phyloP scores from a whole-genome alignment of 2,888 invertebrate species.

The Heteromurus nitidus region DNA sequence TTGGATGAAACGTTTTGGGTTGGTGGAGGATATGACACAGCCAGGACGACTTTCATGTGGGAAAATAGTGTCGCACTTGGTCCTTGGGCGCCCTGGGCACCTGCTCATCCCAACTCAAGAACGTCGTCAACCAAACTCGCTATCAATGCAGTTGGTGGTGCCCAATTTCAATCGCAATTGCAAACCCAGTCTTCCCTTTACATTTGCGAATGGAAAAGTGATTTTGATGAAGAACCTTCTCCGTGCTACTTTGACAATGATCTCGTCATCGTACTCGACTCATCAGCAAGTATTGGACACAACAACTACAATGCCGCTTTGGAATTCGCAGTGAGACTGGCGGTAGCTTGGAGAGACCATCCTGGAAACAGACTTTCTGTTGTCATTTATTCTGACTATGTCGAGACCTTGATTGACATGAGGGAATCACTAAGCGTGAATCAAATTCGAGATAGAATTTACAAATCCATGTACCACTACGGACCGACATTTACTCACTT shows the following conservation, averaged over 20 bases:
- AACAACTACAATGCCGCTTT: conserved; percentile 20
- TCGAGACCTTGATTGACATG: background rate
- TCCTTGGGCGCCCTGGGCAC: conserved; percentile 16
- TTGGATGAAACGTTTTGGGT: conserved; percentile 24
- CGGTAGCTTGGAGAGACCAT: conserved; percentile 27
- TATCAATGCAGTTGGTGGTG: background rate
- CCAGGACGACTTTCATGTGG: background rate
- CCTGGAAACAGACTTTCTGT: conserved; percentile 6
- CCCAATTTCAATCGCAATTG: conserved; percentile 16
- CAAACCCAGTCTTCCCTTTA: background rate
- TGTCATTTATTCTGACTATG: conserved; percentile 23
- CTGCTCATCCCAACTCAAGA: conserved; percentile 5
- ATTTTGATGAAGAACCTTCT: background rate
- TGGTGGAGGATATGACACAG: conserved; percentile 14
- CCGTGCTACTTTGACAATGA: conserved; percentile 45
- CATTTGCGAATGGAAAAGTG: conserved; percentile 14
- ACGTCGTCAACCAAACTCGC: conserved; percentile 1
- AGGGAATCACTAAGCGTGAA: background rate
- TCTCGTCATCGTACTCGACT: conserved; percentile 54
- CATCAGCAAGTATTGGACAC: conserved; percentile 51
- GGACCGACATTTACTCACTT: background rate
- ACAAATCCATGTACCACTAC: background rate
- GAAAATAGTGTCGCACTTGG: background rate
- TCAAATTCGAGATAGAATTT: conserved; percentile 21
- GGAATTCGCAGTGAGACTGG: conserved; percentile 21